phyloP scores from a whole-genome alignment of 2,113 vertebrate species.

The Condylura cristata region DNA sequence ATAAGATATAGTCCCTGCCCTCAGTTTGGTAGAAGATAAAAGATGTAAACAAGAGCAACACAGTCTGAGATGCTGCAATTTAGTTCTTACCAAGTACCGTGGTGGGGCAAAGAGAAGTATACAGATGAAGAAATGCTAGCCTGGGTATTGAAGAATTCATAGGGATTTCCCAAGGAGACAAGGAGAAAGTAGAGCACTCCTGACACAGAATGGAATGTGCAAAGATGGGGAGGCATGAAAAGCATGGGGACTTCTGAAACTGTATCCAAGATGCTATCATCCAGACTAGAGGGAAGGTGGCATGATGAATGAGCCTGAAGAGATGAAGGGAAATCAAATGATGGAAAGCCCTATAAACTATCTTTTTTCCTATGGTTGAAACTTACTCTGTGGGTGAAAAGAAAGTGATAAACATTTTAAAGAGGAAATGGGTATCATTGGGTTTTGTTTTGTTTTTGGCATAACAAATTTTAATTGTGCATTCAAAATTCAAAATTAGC shows the following conservation, averaged over 20 bases:
- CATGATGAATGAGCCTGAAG: background rate
- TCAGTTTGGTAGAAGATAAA: constrained; percentile 49
- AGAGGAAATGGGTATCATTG: background rate
- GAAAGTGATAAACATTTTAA: constrained; percentile 1
- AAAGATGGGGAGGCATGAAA: background rate
- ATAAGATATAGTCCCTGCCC: constrained; percentile 26
- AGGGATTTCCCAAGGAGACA: background rate
- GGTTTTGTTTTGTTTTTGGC: background rate
- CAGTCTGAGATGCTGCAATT: constrained; percentile 29
- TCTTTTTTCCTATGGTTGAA: background rate
- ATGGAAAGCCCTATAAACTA: background rate
- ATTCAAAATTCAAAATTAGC: constrained; percentile 7
- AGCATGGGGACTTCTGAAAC: background rate
- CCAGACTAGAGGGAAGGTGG: background rate
- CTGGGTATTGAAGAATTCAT: background rate
- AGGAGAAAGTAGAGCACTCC: background rate
- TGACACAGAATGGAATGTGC: background rate
- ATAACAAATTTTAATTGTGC: constrained; percentile 27
- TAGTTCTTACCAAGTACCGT: constrained; percentile 10
- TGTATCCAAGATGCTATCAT: background rate
- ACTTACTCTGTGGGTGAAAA: constrained; percentile 2
- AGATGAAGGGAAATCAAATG: background rate
- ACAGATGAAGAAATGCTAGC: background rate
- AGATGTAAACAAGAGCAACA: constrained; percentile 42
- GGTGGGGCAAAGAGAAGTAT: background rate